A percentile compares a stretch with the other conserved stretches of the same genome.
These are phyloP conservation scores for Macrobrachium rosenbergii DNA, from an alignment of 1,140 invertebrate genomes.

Conservation along the genomic window DNA sequence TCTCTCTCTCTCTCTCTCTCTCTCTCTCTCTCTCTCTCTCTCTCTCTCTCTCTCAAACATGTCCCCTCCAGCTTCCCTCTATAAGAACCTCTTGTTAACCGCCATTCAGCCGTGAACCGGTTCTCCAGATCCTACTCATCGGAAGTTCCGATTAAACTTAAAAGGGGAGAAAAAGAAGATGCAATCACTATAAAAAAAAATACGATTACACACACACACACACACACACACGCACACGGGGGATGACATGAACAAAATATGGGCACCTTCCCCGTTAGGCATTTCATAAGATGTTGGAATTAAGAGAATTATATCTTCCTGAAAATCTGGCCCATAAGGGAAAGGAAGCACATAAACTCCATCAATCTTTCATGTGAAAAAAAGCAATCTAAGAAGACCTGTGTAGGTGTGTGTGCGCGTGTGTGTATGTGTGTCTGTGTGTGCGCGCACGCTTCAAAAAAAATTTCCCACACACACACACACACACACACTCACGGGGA, in stretches of 20 bases:
- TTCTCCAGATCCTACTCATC: neutral
- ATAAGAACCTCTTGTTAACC: neutral
- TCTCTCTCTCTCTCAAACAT: neutral
- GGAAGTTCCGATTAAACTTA: neutral
- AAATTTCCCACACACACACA: too few species aligned
- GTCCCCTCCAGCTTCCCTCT: neutral
- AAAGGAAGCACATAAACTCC: too few species aligned
- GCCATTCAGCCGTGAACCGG: neutral
- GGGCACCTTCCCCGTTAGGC: too few species aligned
- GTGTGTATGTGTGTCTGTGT: conserved; percentile 17
- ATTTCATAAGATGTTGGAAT: too few species aligned
- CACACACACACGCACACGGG: neutral
- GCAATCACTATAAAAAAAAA: conserved; percentile 13
- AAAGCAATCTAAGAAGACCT: neutral
- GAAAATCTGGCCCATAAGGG: too few species aligned
- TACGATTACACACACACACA: conserved; percentile 1
- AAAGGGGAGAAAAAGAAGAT: neutral
- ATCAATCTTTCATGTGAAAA: neutral
- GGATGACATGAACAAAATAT: too few species aligned
- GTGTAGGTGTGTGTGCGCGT: neutral
- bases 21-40: neutral
- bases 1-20: neutral
- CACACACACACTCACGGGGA: too few species aligned
- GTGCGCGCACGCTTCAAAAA: conserved; percentile 3
- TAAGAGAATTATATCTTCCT: too few species aligned